These are phyloP conservation scores for Steinernema hermaphroditum DNA, from an alignment of 2,888 invertebrate species.

Conservation along the genomic window DNA sequence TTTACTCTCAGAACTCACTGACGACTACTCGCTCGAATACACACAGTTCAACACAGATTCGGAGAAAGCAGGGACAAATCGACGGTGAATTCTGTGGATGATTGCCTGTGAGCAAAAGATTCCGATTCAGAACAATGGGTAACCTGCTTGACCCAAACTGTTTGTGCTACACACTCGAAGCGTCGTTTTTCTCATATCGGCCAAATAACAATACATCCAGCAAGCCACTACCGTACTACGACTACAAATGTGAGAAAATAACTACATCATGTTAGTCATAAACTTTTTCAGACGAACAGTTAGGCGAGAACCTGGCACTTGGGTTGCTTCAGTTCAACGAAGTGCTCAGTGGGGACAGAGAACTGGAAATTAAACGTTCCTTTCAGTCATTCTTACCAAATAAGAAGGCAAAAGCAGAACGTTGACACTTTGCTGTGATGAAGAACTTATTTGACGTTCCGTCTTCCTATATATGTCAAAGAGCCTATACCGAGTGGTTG, in stretches of 20 bases:
- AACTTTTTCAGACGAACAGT: conserved; percentile 32
- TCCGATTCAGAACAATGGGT: conserved; percentile 53
- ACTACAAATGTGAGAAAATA: conserved; percentile 49
- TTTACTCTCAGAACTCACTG: conserved; percentile 81
- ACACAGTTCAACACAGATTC: conserved; percentile 91
- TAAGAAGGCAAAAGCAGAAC: conserved; percentile 2
- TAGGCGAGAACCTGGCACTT: conserved; percentile 43
- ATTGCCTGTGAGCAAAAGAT: conserved; percentile 2
- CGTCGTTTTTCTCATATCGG: conserved; percentile 58
- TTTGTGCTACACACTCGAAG: conserved; percentile 60
- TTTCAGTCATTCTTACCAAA: conserved; percentile 46
- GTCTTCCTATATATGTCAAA: no score
- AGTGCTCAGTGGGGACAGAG: conserved; percentile 38
- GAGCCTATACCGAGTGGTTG: no score
- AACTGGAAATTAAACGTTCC: conserved; percentile 40
- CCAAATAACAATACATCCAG: conserved; percentile 45
- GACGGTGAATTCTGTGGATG: conserved; percentile 68
- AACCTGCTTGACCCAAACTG: conserved; percentile 48
- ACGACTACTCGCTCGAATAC: conserved; percentile 82
- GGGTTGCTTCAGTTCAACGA: conserved; percentile 44
- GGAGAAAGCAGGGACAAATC: conserved; percentile 81
- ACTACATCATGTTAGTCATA: not conserved
- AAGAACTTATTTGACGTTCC: no score
- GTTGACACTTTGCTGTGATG: not conserved
- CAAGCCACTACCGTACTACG: conserved; percentile 52